Conservation (phyloP, 2,113 vertebrate genomes). For the Chaetops frenatus region DNA sequence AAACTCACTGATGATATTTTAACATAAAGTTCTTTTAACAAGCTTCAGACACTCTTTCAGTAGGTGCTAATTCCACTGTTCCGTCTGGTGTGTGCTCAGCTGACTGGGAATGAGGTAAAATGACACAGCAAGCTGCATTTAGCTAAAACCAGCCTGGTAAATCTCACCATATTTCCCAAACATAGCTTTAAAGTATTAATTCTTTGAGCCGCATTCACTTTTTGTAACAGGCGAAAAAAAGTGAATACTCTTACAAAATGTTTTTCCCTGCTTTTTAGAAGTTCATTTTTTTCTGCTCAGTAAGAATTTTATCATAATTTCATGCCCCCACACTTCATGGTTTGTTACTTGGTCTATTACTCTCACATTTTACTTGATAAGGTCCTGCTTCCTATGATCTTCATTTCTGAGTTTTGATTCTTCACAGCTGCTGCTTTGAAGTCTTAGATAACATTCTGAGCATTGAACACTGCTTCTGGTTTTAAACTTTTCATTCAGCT, state of each 20-base stretch:
- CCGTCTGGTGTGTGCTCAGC: neutral
- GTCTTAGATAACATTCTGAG: slow-evolving; percentile 53
- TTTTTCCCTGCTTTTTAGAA: slow-evolving; percentile 16
- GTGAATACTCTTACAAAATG: slow-evolving; percentile 42
- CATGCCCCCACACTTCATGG: slow-evolving; percentile 47
- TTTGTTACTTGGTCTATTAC: slow-evolving; percentile 64
- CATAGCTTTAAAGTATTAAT: slow-evolving; percentile 41
- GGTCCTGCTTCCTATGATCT: slow-evolving; percentile 53
- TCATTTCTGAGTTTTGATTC: slow-evolving; percentile 45
- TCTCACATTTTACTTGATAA: slow-evolving; percentile 58
- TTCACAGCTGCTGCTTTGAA: slow-evolving; percentile 67
- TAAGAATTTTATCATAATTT: slow-evolving; percentile 66
- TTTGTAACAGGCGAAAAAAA: neutral
- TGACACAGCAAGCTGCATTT: neutral
- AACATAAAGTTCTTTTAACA: neutral
- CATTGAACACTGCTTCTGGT: slow-evolving; percentile 5
- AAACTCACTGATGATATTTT: neutral
- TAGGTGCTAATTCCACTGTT: neutral
- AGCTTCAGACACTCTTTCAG: neutral
- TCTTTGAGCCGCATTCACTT: slow-evolving; percentile 14
- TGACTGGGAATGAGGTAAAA: neutral
- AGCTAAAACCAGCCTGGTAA: neutral
- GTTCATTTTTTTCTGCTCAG: slow-evolving; percentile 29
- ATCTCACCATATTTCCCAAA: neutral
- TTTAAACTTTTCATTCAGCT: slow-evolving; percentile 26